phyloP scores from a whole-genome alignment of 2,113 vertebrate species.

The Mobula hypostoma region DNA sequence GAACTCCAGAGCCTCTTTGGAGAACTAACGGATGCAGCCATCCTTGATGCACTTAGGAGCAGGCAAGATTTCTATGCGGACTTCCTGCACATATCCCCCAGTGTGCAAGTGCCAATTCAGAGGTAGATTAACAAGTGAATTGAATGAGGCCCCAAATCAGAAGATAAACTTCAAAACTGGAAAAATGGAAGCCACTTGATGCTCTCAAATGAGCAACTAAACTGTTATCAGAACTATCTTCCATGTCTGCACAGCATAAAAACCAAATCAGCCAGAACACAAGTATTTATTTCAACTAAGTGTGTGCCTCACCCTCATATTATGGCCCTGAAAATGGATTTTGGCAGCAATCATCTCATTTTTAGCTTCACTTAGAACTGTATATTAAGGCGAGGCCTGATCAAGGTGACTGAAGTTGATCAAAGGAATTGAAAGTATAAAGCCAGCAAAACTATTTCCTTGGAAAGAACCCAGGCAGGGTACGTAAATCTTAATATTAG shows the following conservation, averaged over 20 bases:
- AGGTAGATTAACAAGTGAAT: not conserved
- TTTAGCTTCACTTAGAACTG: not conserved
- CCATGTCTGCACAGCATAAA: too few species aligned
- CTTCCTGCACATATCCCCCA: not conserved
- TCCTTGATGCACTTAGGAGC: not conserved
- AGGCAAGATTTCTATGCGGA: not conserved
- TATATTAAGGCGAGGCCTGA: not conserved
- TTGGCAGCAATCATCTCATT: not conserved
- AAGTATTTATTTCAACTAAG: not conserved
- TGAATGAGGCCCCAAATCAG: not conserved
- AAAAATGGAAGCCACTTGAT: not conserved
- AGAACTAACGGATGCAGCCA: not conserved
- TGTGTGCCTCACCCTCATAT: not conserved
- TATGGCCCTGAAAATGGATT: not conserved
- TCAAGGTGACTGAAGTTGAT: not conserved
- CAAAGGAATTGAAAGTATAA: not conserved
- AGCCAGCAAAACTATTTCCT: not conserved
- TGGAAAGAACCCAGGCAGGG: not conserved
- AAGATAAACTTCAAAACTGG: not conserved
- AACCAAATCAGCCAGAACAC: not conserved
- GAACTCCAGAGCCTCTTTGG: not conserved
- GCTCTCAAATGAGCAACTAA: not conserved
- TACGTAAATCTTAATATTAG: not conserved
- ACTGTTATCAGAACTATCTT: too few species aligned
- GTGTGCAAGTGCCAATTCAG: not conserved